Evolutionary conservation across 1,140 invertebrate species (phyloP), one percentile per base, ranked within the genome.

Genomic region (Luehdorfia chinensis): DNA sequence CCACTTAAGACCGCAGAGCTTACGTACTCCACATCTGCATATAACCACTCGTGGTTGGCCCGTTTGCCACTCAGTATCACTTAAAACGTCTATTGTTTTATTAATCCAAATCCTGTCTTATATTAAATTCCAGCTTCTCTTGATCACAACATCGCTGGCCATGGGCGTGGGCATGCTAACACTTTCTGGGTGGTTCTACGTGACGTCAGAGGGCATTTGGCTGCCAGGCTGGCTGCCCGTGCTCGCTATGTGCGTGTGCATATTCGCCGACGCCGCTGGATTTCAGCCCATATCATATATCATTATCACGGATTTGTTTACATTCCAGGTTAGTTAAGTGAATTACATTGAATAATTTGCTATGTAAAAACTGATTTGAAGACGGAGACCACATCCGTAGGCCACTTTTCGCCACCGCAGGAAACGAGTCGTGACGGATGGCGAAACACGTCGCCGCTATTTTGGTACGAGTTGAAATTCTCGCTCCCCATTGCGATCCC

Each of bases 261-360:
- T 85, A 50, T 78, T 85, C 48, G 74, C 76, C 3, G 77, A 83
- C 32, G 78, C 81, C 0, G 78, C 78, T 2, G 81, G 81, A 5
- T 81, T 85, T 51, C 78, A 85, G 23, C 78, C 81, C 3, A 77
- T 85, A 21, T 76, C 78, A 0, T 85, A 81, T 14, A 78, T 85
- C 12, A 79, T 85, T 12, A 80, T 83, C 15, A 79, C 81, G 1
- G 81, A 85, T 32, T 15, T 85, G 13, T 85, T 85, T 18, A 76
- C 66, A 1, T 85, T 85, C 53, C 81, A 83, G 59, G 81, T 85
- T 15, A 51, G 66, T n/a, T n/a, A n/a, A n/a, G n/a, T n/a, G n/a
- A n/a, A n/a, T n/a, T n/a, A n/a, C n/a, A n/a, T n/a, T n/a, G n/a
- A n/a, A n/a, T n/a, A n/a, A n/a, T n/a, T n/a, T n/a, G n/a, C n/a